phyloP scores from a whole-genome alignment of 2,113 vertebrate species.

The Corythoichthys haematopterus region DNA sequence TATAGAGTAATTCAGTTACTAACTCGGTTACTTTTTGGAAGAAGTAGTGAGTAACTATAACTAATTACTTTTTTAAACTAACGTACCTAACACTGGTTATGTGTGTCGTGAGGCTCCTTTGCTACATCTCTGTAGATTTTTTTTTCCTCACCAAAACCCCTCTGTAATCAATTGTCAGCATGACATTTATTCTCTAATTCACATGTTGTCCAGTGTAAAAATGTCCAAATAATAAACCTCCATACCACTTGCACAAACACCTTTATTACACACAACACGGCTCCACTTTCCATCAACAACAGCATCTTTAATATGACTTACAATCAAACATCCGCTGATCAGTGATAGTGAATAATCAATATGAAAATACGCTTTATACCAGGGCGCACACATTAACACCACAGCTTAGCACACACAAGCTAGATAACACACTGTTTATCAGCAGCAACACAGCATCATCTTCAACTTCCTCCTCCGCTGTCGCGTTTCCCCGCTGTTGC shows the following conservation, averaged over 20 bases:
- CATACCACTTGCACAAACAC: conserved; percentile 14
- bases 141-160: too few relatives aligned
- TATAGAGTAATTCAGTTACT: too few relatives aligned
- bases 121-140: too few relatives aligned
- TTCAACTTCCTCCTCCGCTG: neutral
- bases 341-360: conserved; percentile 11
- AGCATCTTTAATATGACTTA: conserved; percentile 15
- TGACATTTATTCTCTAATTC: too few relatives aligned
- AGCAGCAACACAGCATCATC: neutral
- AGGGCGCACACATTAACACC: conserved; percentile 14
- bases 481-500: neutral
- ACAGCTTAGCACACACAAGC: conserved; percentile 23
- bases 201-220: neutral
- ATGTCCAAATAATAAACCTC: neutral
- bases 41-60: too few relatives aligned
- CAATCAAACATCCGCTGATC: conserved; percentile 16
- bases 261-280: conserved; percentile 50
- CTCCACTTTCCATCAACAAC: conserved; percentile 1
- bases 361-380: conserved; percentile 6
- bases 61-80: too few relatives aligned
- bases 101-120: too few relatives aligned
- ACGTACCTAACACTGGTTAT: too few relatives aligned
- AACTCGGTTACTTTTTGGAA: too few relatives aligned
- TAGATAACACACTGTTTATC: neutral
- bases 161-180: too few relatives aligned